Evolutionary conservation across 1,140 invertebrate species (phyloP), one percentile per base, ranked within the genome.

Genomic region (Elysia chlorotica): DNA sequence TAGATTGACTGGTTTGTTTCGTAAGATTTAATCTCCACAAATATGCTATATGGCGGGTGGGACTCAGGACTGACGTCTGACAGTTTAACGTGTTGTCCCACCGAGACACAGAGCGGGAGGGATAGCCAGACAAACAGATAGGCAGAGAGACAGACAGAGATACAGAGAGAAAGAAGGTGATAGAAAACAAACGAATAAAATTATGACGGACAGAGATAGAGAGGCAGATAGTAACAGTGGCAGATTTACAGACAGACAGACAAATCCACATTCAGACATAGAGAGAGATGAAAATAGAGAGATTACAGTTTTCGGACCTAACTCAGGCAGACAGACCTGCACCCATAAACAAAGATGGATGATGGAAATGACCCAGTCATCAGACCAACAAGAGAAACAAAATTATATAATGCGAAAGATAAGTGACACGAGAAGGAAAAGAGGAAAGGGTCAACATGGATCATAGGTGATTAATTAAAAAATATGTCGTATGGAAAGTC

Each of bases 81-180:
- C n/a, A n/a, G n/a, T n/a, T n/a, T n/a, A n/a, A n/a, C n/a, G n/a
- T n/a, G n/a, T n/a, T n/a, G n/a, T n/a, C n/a, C n/a, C n/a, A n/a
- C n/a, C n/a, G n/a, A n/a, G n/a, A n/a, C n/a, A n/a, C n/a, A n/a
- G n/a, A n/a, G n/a, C n/a, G n/a, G n/a, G n/a, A n/a, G n/a, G n/a
- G n/a, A n/a, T n/a, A n/a, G n/a, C n/a, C n/a, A n/a, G n/a, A n/a
- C n/a, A n/a, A 30, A 54, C 6, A 14, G 3, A 17, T 23, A 5
- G 38, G 6, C 5, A 28, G 38, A 28, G 48, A 54, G 4, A 28
- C 5, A 25, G 38, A 69, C 2, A 54, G 31, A 69, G 19, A 67
- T 38, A 56, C 14, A 53, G n/a, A 23, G 36, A 68, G 41, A 68
- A 35, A 68, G n/a, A 68, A n/a, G 25, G 30, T 4, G 48, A 68